These are phyloP conservation scores for Lasioglossum malachurum DNA, from an alignment of 2,888 invertebrate genomes.

Conservation along the genomic window DNA sequence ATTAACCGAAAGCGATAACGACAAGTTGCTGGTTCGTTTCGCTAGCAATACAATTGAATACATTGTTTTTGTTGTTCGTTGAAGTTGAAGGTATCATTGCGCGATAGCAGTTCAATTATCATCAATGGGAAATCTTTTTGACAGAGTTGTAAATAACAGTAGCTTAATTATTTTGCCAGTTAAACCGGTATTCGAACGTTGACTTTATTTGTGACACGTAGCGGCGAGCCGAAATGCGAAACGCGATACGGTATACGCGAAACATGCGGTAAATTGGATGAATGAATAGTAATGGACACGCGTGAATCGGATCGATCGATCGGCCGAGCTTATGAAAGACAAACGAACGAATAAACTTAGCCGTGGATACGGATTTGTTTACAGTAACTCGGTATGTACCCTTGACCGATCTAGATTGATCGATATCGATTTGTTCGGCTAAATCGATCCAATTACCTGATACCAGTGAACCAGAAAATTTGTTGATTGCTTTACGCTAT, in stretches of 20 bases:
- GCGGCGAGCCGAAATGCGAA: neutral
- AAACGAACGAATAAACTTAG: slow-evolving; percentile 70
- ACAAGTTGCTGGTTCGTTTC: slow-evolving; percentile 1
- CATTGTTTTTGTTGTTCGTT: no score
- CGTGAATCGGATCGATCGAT: neutral
- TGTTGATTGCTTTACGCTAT: neutral
- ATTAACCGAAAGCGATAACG: slow-evolving; percentile 9
- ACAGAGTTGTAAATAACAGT: neutral
- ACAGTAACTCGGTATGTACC: slow-evolving; percentile 64
- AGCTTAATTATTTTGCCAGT: neutral
- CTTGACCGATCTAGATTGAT: slow-evolving; percentile 51
- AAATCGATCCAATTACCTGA: neutral
- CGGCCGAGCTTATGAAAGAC: slow-evolving; percentile 54
- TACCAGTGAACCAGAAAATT: neutral
- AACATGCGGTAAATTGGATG: slow-evolving; percentile 3
- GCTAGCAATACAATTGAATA: neutral
- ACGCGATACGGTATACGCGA: neutral
- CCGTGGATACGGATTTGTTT: slow-evolving; percentile 64
- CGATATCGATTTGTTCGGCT: neutral
- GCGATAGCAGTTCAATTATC: neutral
- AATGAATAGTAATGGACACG: slow-evolving; percentile 38
- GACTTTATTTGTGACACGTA: neutral
- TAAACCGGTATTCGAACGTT: neutral
- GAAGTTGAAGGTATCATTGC: neutral
- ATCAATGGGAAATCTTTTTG: neutral